A percentile compares a stretch with the other conserved stretches of the same genome.
phyloP scores from a whole-genome alignment of 1,140 invertebrate species.

The Ceratosolen fusciceps region DNA sequence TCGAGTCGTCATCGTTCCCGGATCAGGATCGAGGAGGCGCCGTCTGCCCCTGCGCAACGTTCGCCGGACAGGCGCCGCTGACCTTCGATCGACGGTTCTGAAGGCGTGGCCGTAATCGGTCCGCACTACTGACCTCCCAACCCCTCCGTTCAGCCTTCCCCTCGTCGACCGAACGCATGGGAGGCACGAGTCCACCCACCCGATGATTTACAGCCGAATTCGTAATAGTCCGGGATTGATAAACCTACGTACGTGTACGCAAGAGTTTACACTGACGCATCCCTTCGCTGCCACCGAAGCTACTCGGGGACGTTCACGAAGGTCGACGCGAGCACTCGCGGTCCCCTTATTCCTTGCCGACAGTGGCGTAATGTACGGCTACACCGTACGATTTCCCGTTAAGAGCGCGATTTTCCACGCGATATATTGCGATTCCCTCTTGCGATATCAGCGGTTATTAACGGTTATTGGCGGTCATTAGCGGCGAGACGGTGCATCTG shows the following conservation, averaged over 20 bases:
- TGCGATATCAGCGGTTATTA: too few species aligned
- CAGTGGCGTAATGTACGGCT: background rate
- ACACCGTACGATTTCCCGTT: background rate
- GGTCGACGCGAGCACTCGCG: background rate
- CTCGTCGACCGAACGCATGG: too few species aligned
- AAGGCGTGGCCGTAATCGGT: conserved; percentile 38
- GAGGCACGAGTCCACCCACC: too few species aligned
- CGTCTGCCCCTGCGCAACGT: conserved; percentile 20
- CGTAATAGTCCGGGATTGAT: too few species aligned
- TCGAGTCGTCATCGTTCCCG: background rate
- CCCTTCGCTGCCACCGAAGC: too few species aligned
- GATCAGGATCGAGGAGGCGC: background rate
- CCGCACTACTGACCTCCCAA: too few species aligned
- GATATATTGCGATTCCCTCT: too few species aligned
- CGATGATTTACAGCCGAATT: background rate
- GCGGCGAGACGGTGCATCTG: too few species aligned
- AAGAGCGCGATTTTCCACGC: background rate
- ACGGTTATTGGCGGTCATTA: too few species aligned
- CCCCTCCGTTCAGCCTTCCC: too few species aligned
- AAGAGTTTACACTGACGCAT: too few species aligned
- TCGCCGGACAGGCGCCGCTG: background rate
- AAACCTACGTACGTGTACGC: too few species aligned
- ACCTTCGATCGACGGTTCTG: background rate
- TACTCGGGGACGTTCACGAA: background rate
- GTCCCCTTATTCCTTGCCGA: background rate